phyloP scores from a whole-genome alignment of 2,797 vertebrate species.

The Tolypeutes matacus region DNA sequence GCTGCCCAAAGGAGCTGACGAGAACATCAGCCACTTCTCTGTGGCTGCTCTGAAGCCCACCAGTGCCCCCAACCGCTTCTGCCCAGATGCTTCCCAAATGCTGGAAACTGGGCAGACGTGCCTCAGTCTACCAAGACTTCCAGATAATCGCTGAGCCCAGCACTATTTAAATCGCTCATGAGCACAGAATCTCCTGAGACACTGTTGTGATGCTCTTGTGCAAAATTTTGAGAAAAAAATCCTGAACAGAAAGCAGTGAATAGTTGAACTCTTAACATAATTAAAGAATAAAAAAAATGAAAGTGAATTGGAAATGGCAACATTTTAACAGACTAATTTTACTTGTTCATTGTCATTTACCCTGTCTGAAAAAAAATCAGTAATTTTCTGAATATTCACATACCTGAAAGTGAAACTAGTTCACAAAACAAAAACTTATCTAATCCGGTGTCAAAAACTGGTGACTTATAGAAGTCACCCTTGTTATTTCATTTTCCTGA shows the following conservation, averaged over 20 bases:
- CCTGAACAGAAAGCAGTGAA: not conserved
- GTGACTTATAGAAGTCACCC: slow-evolving; percentile 53
- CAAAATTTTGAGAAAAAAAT: not conserved
- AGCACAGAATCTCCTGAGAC: not conserved
- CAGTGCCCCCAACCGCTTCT: not conserved
- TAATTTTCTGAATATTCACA: not conserved
- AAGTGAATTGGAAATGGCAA: not conserved
- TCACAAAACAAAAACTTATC: slow-evolving; percentile 37
- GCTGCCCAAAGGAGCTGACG: not conserved
- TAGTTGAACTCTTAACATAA: not conserved
- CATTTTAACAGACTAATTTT: slow-evolving; percentile 27
- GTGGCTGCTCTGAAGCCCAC: not conserved
- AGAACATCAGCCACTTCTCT: not conserved
- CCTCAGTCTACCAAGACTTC: accelerated
- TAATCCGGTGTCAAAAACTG: slow-evolving; percentile 66
- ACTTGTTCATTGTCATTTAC: not conserved
- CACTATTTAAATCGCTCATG: accelerated
- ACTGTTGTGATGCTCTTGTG: accelerated
- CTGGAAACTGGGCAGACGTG: not conserved
- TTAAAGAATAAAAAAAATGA: not conserved
- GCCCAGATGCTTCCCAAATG: accelerated
- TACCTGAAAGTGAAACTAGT: slow-evolving; percentile 11
- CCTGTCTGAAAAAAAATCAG: not conserved
- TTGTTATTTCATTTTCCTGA: slow-evolving; percentile 60
- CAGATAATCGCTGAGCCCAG: not conserved